Conservation (phyloP, 2,113 vertebrate species). For the Cariama cristata region DNA sequence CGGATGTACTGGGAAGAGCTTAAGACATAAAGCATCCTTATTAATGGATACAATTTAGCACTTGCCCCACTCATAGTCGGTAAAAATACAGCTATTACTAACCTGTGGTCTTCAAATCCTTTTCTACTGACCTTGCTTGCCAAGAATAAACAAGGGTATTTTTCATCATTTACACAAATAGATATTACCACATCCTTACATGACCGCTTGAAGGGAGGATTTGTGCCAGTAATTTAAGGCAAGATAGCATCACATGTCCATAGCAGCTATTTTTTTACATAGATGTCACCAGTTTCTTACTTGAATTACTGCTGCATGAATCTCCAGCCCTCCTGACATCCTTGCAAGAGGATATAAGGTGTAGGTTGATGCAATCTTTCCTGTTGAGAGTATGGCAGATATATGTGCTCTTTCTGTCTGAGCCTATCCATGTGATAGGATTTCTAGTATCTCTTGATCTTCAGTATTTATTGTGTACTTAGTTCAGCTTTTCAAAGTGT, state of each 20-base stretch:
- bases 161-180: neutral
- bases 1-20: neutral
- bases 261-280: neutral
- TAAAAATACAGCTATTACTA: neutral
- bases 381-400: neutral
- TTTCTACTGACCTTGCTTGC: neutral
- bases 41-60: neutral
- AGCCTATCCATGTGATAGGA: neutral
- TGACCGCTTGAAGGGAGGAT: neutral
- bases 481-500: neutral
- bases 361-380: neutral
- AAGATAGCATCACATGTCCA: neutral
- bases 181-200: neutral
- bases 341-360: neutral
- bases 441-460: neutral
- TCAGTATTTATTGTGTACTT: neutral
- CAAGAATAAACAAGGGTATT: neutral
- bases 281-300: neutral
- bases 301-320: neutral
- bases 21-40: neutral
- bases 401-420: neutral
- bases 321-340: neutral
- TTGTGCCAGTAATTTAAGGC: neutral
- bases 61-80: neutral
- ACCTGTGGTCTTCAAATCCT: neutral